Evolutionary conservation across 2,888 invertebrate genomes (phyloP), one percentile per base, ranked within the genome.

Genomic region (Troilus luridus): DNA sequence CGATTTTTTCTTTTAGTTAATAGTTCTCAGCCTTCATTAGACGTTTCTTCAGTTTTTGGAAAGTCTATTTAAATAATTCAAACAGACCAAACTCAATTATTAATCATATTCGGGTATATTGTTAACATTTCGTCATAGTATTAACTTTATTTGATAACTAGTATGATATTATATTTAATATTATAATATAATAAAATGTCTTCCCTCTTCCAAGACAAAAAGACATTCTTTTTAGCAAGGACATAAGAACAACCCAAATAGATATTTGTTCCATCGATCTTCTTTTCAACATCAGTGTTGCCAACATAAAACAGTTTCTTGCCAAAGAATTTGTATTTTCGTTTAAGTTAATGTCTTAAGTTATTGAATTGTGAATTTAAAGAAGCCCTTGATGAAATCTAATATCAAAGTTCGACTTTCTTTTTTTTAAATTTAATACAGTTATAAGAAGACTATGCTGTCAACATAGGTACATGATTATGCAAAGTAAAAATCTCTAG

Each of bases 241-340:
- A 67, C 24, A 24, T 24, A 9, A 24, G 12, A 67, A 67, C 0
- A 41, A 41, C 24, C 24, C 24, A 6, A 67, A 27, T 24, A 24
- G 24, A 67, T 67, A 12, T 67, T 24, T 24, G 24, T 24, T 24
- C 24, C 24, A 67, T 67, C 24, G 11, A 12, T 24, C 2, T 12
- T 24, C 14, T 67, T 67, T 24, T n/a, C n/a, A 64, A n/a, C 12
- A 67, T 24, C 67, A 67, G 67, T 67, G 24, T 67, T 12, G 24
- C 67, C 67, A 67, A 67, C 24, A 24, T 24, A 24, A 67, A 24
- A 24, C 24, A 67, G 67, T 67, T 67, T 24, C 67, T 67, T 67
- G 67, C 67, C 67, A 67, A 67, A 67, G 67, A 67, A 67, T 67
- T 67, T 67, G 24, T 67, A 67, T 67, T 67, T 64, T 67, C 67